These are phyloP conservation scores for Protobothrops mucrosquamatus DNA, from an alignment of 2,113 vertebrate genomes.

Conservation along the genomic window DNA sequence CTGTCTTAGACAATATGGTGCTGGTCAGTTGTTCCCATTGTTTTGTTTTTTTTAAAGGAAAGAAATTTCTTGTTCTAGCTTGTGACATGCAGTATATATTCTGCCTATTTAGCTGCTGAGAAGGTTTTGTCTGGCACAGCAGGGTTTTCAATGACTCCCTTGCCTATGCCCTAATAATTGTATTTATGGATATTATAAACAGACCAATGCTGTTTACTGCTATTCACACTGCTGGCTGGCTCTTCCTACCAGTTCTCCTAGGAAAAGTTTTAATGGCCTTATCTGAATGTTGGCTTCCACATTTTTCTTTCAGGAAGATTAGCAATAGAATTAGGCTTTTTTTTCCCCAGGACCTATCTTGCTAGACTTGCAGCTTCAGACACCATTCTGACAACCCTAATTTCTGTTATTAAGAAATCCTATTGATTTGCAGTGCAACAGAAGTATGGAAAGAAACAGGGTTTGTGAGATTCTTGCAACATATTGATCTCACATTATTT, in stretches of 20 bases:
- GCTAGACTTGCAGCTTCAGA: not conserved
- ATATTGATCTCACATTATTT: not conserved
- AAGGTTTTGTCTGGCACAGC: not conserved
- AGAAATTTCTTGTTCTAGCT: not conserved
- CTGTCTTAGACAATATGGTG: not conserved
- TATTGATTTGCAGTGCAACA: not conserved
- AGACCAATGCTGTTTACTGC: not conserved
- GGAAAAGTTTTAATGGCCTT: not conserved
- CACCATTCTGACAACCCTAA: not conserved
- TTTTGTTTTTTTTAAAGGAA: not conserved
- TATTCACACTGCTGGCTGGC: not conserved
- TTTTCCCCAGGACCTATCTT: not conserved
- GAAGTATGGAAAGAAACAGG: not conserved
- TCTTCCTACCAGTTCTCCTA: not conserved
- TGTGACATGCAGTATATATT: too few species aligned
- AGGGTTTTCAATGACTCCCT: not conserved
- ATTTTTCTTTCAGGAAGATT: not conserved
- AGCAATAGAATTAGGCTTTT: not conserved
- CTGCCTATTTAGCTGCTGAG: not conserved
- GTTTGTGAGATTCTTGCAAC: not conserved
- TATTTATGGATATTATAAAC: not conserved
- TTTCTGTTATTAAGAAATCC: not conserved
- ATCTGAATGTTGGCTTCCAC: not conserved
- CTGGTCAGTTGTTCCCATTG: not conserved
- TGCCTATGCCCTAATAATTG: not conserved